Conservation (phyloP, 2,113 vertebrate species). For the Phasianus colchicus region DNA sequence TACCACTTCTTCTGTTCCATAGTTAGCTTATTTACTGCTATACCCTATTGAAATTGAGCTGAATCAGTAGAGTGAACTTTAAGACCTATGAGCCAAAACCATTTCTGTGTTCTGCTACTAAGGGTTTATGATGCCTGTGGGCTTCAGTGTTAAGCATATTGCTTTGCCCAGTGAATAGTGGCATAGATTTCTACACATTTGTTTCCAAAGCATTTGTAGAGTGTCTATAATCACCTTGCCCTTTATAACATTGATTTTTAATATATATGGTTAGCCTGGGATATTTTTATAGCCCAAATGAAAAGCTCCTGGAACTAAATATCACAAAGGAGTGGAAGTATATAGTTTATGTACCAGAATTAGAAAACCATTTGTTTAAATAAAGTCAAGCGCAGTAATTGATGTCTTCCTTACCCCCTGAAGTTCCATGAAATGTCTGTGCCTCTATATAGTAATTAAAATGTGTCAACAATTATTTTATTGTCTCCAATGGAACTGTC, state of each 20-base stretch:
- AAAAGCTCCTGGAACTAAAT: slow-evolving; percentile 54
- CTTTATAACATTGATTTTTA: slow-evolving; percentile 67
- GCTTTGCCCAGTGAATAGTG: slow-evolving; percentile 33
- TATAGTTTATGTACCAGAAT: slow-evolving; percentile 45
- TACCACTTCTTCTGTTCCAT: neutral
- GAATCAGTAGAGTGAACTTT: slow-evolving; percentile 34
- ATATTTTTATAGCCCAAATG: slow-evolving; percentile 41
- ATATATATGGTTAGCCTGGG: slow-evolving; percentile 23
- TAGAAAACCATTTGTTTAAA: slow-evolving; percentile 72
- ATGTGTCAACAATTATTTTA: slow-evolving; percentile 65
- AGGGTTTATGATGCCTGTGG: slow-evolving; percentile 18
- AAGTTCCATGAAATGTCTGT: slow-evolving; percentile 59
- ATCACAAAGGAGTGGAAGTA: neutral
- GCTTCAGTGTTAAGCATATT: slow-evolving; percentile 28
- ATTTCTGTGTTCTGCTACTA: neutral
- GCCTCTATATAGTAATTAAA: slow-evolving; percentile 72
- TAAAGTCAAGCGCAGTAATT: slow-evolving; percentile 67
- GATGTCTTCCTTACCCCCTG: slow-evolving; percentile 59
- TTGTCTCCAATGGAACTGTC: slow-evolving; percentile 50
- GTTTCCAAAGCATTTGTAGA: slow-evolving; percentile 49
- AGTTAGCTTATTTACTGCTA: neutral
- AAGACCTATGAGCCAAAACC: neutral
- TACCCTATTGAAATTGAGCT: neutral
- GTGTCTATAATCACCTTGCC: slow-evolving; percentile 44
- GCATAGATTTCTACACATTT: slow-evolving; percentile 41